Evolutionary conservation across 2,888 invertebrate species (phyloP), one percentile per base, ranked within the genome.

Genomic region (Neoaliturus tenellus): DNA sequence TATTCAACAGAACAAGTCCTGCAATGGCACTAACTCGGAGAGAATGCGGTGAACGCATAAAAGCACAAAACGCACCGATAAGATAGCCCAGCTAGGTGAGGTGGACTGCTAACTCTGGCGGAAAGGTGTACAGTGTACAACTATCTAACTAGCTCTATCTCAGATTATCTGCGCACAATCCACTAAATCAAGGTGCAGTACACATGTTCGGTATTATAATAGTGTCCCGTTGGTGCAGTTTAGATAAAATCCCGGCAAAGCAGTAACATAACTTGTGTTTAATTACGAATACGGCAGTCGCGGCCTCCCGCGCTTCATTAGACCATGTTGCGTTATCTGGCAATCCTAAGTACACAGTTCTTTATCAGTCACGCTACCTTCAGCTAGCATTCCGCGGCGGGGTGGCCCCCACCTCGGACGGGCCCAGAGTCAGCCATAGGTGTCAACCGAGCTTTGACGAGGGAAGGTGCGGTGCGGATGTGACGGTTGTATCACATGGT

Each of bases 151-250:
- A 62, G 31, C 69, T 8, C 69, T 75, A 75, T 75, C 75, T 17
- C 75, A 12, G 75, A 75, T 75, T 39, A 71, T 71, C 71, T 31
- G 39, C 23, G 35, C 71, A 44, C n/a, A 75, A 44, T 23, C 14
- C 48, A 75, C 75, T 75, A 75, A 75, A 75, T 75, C 75, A 75
- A 75, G 75, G 75, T 12, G 28, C 44, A 41, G 44, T 41, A 75
- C 75, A 75, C 75, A 48, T 75, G 75, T 75, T 75, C 44, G 75
- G 75, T 39, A 75, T 75, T 75, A 75, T 75, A 75, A 75, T 44
- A 75, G 75, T 28, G 75, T 25, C 23, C 41, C 28, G 75, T 35
- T 48, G 44, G n/a, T 44, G 75, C 75, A 75, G 75, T 75, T 75
- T 75, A 75, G 75, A 75, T 75, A 75, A 75, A 75, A 23, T 25